These are phyloP conservation scores for Ploceus nigricollis DNA, from an alignment of 2,113 vertebrate genomes.

Conservation along the genomic window DNA sequence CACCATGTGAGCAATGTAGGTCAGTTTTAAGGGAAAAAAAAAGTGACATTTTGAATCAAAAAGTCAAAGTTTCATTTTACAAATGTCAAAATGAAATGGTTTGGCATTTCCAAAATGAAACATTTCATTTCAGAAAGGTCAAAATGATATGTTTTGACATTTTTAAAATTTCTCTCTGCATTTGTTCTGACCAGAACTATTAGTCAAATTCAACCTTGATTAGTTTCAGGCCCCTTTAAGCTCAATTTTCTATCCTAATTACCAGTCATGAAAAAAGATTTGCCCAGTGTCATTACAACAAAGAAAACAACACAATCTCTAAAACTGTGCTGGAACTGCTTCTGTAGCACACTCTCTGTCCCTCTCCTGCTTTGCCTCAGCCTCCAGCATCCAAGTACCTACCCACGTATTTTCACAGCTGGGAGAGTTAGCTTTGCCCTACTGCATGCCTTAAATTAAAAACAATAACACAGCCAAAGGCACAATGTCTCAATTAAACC, in stretches of 20 bases:
- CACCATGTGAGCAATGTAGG: background rate
- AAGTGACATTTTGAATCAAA: slow-evolving; percentile 43
- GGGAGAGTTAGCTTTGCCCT: background rate
- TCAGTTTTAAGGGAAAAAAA: slow-evolving; percentile 29
- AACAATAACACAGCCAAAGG: background rate
- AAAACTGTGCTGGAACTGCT: background rate
- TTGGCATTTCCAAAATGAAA: slow-evolving; percentile 58
- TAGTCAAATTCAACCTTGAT: slow-evolving; percentile 49
- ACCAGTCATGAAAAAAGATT: background rate
- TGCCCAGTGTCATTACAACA: background rate
- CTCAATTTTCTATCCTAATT: background rate
- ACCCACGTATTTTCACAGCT: background rate
- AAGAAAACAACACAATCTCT: background rate
- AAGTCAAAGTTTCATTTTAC: slow-evolving; percentile 54
- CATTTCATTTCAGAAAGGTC: slow-evolving; percentile 56
- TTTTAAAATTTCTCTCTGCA: background rate
- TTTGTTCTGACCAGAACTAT: slow-evolving; percentile 35
- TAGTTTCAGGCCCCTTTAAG: background rate
- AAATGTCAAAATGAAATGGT: slow-evolving; percentile 60
- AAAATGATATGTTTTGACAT: slow-evolving; percentile 58
- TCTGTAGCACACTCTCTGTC: background rate
- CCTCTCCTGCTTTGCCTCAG: background rate
- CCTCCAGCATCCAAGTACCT: background rate
- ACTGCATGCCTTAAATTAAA: background rate
- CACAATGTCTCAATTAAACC: slow-evolving; percentile 20